A percentile compares a stretch with the other conserved stretches of the same genome.
Evolutionary conservation across 2,888 invertebrate genomes (phyloP).

Genomic region (Sepioteuthis lessoniana): DNA sequence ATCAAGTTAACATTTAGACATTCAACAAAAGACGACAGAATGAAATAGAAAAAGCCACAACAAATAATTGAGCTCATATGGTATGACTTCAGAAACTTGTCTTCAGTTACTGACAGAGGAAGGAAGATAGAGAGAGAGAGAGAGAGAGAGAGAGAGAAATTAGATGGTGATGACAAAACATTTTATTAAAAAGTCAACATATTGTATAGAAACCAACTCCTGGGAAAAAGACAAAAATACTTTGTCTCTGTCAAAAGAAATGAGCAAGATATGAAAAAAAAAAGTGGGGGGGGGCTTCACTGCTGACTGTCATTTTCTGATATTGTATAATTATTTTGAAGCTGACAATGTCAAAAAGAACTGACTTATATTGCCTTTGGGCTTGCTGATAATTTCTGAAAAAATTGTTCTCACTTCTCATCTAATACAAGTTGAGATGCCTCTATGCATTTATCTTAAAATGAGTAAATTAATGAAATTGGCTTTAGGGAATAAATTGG

Average conservation of each 20-base stretch:
- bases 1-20: not conserved
- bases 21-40: not conserved
- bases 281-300: not conserved
- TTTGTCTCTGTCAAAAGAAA: not conserved
- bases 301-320: not conserved
- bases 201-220: not conserved
- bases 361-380: not conserved
- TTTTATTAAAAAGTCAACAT: not conserved
- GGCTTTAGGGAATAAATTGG: not conserved
- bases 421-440: not conserved
- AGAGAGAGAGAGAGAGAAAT: not conserved
- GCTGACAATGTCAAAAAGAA: not conserved
- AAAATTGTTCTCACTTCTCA: not conserved
- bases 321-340: constrained; percentile 23
- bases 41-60: not conserved
- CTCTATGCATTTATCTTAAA: not conserved
- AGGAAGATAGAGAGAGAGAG: not conserved
- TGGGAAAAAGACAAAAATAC: not conserved
- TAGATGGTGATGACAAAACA: not conserved
- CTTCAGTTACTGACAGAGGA: not conserved
- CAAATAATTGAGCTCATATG: not conserved
- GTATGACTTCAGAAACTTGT: not conserved
- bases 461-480: not conserved
- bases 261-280: not conserved
- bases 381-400: not conserved